A percentile compares a stretch with the other conserved stretches of the same genome.
Evolutionary conservation across 1,140 invertebrate species (phyloP).

Genomic region (Druon quercuslanigerum): DNA sequence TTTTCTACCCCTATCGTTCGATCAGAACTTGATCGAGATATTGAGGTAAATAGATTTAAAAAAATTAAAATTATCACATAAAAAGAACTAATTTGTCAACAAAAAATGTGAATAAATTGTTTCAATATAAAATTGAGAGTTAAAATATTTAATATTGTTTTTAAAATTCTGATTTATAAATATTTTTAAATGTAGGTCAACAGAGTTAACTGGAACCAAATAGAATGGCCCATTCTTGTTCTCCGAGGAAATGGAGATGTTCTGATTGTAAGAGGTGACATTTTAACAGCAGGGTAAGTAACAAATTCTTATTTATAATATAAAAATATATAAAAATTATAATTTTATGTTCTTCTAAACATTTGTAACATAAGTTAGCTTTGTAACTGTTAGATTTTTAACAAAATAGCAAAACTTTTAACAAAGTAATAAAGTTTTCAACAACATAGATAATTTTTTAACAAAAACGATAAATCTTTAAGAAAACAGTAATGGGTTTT

Average conservation of each 20-base stretch:
- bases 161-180: not conserved
- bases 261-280: constrained; percentile 78
- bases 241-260: constrained; percentile 90
- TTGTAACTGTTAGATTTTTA: too few relatives aligned
- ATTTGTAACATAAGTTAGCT: too few relatives aligned
- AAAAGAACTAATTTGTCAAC: not conserved
- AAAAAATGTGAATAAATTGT: too few relatives aligned
- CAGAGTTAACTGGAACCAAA: constrained; percentile 67
- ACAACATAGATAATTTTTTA: too few relatives aligned
- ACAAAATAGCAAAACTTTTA: too few relatives aligned
- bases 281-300: constrained; percentile 76
- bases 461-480: too few relatives aligned
- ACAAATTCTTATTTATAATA: not conserved
- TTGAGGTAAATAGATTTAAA: constrained; percentile 35
- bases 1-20: constrained; percentile 79
- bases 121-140: too few relatives aligned
- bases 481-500: too few relatives aligned
- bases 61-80: not conserved
- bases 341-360: too few relatives aligned
- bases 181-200: constrained; percentile 52
- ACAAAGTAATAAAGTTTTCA: too few relatives aligned
- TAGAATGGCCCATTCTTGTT: constrained; percentile 85
- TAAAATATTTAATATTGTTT: too few relatives aligned
- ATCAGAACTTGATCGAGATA: constrained; percentile 40
- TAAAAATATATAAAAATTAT: not conserved